Evolutionary conservation across 1,140 invertebrate species (phyloP), one percentile per base, ranked within the genome.

Genomic region (Rhagoletis pomonella): DNA sequence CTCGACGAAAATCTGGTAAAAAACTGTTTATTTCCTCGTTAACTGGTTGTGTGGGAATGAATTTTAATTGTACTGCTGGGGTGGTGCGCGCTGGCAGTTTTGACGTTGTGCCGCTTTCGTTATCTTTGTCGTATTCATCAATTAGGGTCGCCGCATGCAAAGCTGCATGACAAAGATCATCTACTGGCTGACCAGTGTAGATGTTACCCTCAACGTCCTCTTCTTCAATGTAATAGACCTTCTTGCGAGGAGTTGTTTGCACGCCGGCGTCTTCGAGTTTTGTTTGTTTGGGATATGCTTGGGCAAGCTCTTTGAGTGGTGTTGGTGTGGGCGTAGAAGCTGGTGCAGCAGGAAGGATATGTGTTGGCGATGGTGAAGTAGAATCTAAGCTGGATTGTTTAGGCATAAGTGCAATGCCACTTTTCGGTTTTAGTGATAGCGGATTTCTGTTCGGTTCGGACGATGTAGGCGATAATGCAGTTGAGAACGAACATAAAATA

Each of bases 1-100:
- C 91, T 5, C 86, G 85, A 42, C 90, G 88, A 87, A 92, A 92
- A 87, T 92, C 91, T 39, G 90, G 90, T 14, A 92, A 64, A 88
- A 92, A 92, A 84, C 91, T 92, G 1, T 87, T 88, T 84, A 90
- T 91, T 55, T 91, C 91, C 60, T 87, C 7, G 88, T 69, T 1
- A n/a, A 12, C 42, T 55, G 89, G 90, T 44, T 88, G 88, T 29
- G 77, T 64, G 7, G 87, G 47, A 0, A 92, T 86, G 77, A 92
- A 92, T 87, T 90, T 90, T 3, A 91, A 69, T 17, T 85, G 55
- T n/a, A 62, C 5, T 7, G 44, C 14, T 2, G 47, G 10, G 12
- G 47, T 12, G 69, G 29, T 39, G 3, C 58, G 64, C 9, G 60
- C 19, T 60, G 39, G 14, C 39, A 86, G 42, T 29, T 39, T 44